Evolutionary conservation across 2,113 vertebrate genomes (phyloP), one percentile per base, ranked within the genome.

Genomic region (Prochilodus magdalenae): DNA sequence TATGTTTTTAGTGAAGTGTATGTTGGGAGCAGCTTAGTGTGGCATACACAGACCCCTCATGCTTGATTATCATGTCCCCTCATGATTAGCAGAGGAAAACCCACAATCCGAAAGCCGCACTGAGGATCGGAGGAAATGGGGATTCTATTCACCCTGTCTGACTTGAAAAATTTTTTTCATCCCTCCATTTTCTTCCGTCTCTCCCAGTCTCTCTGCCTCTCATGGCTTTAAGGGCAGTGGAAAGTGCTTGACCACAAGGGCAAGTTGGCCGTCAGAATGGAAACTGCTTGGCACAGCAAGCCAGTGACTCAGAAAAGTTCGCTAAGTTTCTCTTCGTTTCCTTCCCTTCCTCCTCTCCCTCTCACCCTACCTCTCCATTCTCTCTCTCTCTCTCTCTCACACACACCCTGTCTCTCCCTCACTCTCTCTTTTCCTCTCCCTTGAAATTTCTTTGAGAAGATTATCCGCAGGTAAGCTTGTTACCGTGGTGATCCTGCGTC

Each of bases 381-480:
- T 77, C 79, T 63, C 69, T 14, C 49, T 69, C 65, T 66, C 79
- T 70, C 69, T 14, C 49, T 60, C 66, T 47, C 57, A 26, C 57
- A 60, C n/a, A 10, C 53, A 57, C 30, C 59, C 73, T 60, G 30
- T 60, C 59, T 57, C 79, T 79, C 81, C 62, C 83, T 69, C 75
- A 55, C 67, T 70, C 81, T 75, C n/a, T n/a, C n/a, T 83, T 85
- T 90, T 92, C 89, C 86, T 87, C 80, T 89, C 86, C 88, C 92
- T 93, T 93, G 90, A 93, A 94, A 94, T 94, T 92, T 93, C 91
- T 94, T 91, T 94, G 90, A 91, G 90, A 91, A 94, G 92, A 94
- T 94, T 94, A 94, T 94, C 93, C 89, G 73, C 92, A 94, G 94
- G 93, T 94, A 94, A 94, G 94, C 94, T 94, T 94, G 93, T 94